phyloP scores from a whole-genome alignment of 2,113 vertebrate genomes.

The Todiramphus chloris region DNA sequence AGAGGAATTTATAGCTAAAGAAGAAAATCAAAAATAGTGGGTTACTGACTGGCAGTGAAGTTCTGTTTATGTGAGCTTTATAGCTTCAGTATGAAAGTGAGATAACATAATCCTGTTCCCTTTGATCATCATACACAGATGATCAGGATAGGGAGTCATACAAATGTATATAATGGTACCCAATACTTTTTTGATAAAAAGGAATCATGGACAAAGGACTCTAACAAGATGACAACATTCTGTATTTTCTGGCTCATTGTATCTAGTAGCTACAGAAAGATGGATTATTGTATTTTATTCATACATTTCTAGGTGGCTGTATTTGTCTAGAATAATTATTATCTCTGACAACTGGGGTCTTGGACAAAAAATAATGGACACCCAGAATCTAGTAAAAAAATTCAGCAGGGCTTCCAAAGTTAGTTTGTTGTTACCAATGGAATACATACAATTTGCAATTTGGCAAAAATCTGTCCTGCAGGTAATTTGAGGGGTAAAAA shows the following conservation, averaged over 20 bases:
- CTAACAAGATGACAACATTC: background rate
- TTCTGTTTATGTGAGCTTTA: background rate
- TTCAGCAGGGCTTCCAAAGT: background rate
- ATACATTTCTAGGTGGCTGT: background rate
- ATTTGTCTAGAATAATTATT: background rate
- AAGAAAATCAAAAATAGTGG: background rate
- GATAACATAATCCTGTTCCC: background rate
- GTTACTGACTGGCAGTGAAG: background rate
- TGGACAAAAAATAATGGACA: background rate
- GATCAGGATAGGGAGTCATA: background rate
- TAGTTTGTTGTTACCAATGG: background rate
- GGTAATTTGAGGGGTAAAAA: background rate
- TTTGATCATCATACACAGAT: background rate
- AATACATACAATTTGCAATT: background rate
- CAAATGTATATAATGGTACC: background rate
- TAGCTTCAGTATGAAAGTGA: background rate
- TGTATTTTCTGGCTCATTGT: background rate
- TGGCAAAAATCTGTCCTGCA: background rate
- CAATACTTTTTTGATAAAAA: background rate
- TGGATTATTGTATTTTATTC: background rate
- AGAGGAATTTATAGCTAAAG: background rate
- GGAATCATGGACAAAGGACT: background rate
- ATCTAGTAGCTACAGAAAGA: background rate
- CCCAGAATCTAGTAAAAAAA: background rate
- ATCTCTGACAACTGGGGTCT: background rate